phyloP scores from a whole-genome alignment of 2,797 vertebrate species.

The Rhyacichthys aspro region DNA sequence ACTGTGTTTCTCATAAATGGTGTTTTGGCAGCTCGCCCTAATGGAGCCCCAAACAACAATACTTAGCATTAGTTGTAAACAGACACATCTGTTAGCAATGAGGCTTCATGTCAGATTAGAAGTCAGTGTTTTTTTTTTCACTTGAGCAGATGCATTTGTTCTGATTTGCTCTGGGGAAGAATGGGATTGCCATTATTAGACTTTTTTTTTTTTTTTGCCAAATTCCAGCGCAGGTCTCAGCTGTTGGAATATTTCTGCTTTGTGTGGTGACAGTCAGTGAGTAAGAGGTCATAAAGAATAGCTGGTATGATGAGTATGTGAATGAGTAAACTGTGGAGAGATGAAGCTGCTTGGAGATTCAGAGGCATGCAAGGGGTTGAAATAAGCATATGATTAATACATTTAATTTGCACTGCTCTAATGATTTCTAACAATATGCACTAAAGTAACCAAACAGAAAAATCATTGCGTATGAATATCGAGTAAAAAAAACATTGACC shows the following conservation, averaged over 20 bases:
- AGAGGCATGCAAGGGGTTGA: not conserved
- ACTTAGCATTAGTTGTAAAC: conserved; percentile 60
- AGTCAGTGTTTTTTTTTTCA: conserved; percentile 21
- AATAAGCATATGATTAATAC: not conserved
- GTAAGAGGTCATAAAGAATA: conserved; percentile 33
- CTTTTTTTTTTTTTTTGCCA: too few relatives aligned
- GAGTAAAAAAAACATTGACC: not conserved
- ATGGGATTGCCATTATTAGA: not conserved
- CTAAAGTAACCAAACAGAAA: too few relatives aligned
- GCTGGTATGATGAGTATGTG: conserved; percentile 19
- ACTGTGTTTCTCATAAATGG: conserved; percentile 61
- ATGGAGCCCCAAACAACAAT: conserved; percentile 69
- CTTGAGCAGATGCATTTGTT: conserved; percentile 22
- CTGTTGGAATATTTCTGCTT: conserved; percentile 43
- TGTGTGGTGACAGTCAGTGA: conserved; percentile 26
- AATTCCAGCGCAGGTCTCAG: conserved; percentile 30
- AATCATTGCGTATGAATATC: not conserved
- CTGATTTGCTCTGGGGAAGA: conserved; percentile 18
- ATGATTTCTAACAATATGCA: too few relatives aligned
- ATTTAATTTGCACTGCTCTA: not conserved
- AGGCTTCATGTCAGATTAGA: conserved; percentile 41
- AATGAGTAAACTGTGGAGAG: conserved; percentile 16
- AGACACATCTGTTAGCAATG: conserved; percentile 72
- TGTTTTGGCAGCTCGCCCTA: conserved; percentile 56
- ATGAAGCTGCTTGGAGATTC: conserved; percentile 15